A percentile compares a stretch with the other conserved stretches of the same genome.
Evolutionary conservation across 2,113 vertebrate species (phyloP).

Genomic region (Anguilla rostrata): DNA sequence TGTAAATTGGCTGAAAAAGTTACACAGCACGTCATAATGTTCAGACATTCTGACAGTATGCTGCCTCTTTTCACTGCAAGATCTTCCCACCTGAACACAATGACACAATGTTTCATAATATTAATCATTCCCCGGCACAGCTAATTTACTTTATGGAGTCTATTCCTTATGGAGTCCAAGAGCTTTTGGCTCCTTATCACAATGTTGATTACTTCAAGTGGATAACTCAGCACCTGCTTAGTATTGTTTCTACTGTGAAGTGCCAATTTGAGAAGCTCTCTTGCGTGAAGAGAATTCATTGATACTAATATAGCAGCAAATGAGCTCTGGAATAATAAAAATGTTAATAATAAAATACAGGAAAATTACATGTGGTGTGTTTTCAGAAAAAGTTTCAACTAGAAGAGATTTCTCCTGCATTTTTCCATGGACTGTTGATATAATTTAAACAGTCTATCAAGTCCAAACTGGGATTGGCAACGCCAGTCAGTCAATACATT

Average conservation of each 20-base stretch:
- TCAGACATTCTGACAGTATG: slow-evolving; percentile 11
- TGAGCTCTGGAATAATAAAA: not conserved
- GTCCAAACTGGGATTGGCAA: not conserved
- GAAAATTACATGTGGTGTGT: slow-evolving; percentile 5
- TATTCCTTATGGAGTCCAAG: not conserved
- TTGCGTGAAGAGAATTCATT: not conserved
- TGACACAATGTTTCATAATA: slow-evolving; percentile 21
- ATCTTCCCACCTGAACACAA: slow-evolving; percentile 5
- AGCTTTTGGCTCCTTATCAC: not conserved
- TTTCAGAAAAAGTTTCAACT: not conserved
- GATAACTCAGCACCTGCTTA: not conserved
- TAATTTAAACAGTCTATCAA: not conserved
- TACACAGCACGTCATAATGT: not conserved
- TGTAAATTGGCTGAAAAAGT: slow-evolving; percentile 29
- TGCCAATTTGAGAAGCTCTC: not conserved
- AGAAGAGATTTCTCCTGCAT: not conserved
- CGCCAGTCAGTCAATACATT: not conserved
- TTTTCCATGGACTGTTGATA: not conserved
- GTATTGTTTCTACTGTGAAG: not conserved
- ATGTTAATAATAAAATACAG: not conserved
- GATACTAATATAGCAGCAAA: not conserved
- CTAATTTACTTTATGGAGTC: slow-evolving; percentile 10
- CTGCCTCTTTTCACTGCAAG: slow-evolving; percentile 22
- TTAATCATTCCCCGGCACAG: not conserved
- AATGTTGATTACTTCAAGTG: not conserved